Conservation (phyloP, 2,888 invertebrate genomes). For the Coleophora flavipennella region DNA sequence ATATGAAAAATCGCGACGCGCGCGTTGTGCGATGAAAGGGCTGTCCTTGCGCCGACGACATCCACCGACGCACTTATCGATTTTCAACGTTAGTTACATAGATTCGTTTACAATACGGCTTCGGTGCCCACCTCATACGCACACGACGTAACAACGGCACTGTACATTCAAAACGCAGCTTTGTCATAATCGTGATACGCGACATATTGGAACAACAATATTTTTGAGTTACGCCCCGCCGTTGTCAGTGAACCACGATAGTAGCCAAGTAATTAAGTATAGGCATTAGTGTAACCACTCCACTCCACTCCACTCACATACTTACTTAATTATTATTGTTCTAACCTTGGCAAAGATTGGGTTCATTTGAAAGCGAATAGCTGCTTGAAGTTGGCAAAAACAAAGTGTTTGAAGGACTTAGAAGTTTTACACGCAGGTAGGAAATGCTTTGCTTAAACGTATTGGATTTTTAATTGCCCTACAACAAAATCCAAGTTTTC, state of each 20-base stretch:
- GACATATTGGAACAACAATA: too few species aligned
- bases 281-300: constrained; percentile 9
- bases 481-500: too few species aligned
- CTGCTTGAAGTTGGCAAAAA: too few species aligned
- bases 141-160: constrained; percentile 14
- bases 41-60: constrained; percentile 44
- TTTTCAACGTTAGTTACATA: constrained; percentile 52
- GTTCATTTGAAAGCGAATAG: constrained; percentile 20
- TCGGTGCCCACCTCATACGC: constrained; percentile 37
- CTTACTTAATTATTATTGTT: constrained; percentile 8
- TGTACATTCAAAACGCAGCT: neutral
- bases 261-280: constrained; percentile 11
- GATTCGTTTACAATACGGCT: constrained; percentile 59
- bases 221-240: too few species aligned
- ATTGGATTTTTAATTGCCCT: too few species aligned
- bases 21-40: constrained; percentile 22
- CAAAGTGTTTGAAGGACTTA: too few species aligned
- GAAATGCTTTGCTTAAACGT: too few species aligned
- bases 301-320: too few species aligned
- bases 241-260: neutral
- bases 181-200: neutral
- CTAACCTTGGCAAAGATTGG: constrained; percentile 43
- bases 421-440: too few species aligned
- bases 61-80: constrained; percentile 61
- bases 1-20: neutral